These are phyloP conservation scores for Drosophila merina DNA, from an alignment of 2,888 invertebrate genomes.

Conservation along the genomic window DNA sequence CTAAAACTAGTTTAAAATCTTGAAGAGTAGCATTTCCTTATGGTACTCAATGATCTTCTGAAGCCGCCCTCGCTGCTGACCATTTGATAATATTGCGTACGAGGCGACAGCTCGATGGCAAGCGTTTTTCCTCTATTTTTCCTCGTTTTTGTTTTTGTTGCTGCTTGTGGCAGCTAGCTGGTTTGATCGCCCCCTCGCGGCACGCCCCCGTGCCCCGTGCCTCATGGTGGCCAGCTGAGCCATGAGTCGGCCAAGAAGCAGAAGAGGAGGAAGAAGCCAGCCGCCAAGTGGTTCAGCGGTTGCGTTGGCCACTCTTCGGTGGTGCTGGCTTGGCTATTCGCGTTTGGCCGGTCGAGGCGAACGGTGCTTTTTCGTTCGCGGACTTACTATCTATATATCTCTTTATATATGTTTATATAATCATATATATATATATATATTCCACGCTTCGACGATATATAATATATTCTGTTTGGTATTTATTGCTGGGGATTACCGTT, in stretches of 20 bases:
- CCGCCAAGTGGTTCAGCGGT: not conserved
- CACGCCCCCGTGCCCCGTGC: not conserved
- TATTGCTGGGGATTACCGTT: constrained; percentile 60
- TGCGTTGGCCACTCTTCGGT: constrained; percentile 31
- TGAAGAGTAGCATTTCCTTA: no score
- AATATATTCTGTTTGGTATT: constrained; percentile 7
- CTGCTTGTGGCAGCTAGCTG: constrained; percentile 25
- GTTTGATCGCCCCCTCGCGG: constrained; percentile 13
- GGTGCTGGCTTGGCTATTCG: constrained; percentile 79
- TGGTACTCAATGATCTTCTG: not conserved
- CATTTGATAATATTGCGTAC: constrained; percentile 66
- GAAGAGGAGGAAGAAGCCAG: constrained; percentile 42
- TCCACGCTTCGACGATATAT: not conserved
- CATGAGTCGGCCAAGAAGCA: constrained; percentile 21
- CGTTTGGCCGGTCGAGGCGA: constrained; percentile 83
- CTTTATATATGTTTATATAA: no score
- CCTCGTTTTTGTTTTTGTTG: not conserved
- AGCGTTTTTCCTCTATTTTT: constrained; percentile 2
- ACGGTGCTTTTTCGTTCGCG: constrained; percentile 79
- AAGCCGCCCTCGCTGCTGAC: constrained; percentile 44
- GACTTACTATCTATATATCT: not conserved
- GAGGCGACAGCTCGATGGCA: constrained; percentile 41
- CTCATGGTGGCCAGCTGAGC: constrained; percentile 10
- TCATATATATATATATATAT: not conserved
- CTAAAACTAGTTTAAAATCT: no score